Evolutionary conservation across 2,797 vertebrate genomes (phyloP).

Genomic region (Dryobates pubescens): DNA sequence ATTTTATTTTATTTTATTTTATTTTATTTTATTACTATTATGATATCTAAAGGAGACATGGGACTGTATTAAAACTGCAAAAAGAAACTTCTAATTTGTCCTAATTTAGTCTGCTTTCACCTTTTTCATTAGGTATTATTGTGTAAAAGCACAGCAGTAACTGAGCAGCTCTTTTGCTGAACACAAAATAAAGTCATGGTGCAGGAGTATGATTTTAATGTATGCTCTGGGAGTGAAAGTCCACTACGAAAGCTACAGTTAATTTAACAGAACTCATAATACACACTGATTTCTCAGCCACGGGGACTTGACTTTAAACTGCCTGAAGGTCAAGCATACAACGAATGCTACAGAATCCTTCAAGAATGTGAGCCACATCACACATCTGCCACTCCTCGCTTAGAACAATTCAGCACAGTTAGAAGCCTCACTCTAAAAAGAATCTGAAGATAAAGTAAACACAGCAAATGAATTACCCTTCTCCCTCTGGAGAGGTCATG

Average conservation of each 20-base stretch:
- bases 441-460: conserved; percentile 71
- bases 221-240: conserved; percentile 48
- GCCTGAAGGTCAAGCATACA: conserved; percentile 49
- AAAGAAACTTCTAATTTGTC: background rate
- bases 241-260: conserved; percentile 27
- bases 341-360: conserved; percentile 15
- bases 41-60: background rate
- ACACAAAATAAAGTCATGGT: background rate
- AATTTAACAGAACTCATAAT: conserved; percentile 52
- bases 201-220: background rate
- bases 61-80: background rate
- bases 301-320: conserved; percentile 45
- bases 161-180: background rate
- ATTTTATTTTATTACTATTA: background rate
- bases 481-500: conserved; percentile 58
- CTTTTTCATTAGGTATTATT: background rate
- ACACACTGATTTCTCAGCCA: conserved; percentile 10
- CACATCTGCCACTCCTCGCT: conserved; percentile 62
- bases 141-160: background rate
- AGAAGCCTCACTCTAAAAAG: conserved; percentile 57
- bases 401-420: conserved; percentile 72
- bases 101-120: background rate
- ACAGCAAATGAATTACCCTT: conserved; percentile 60
- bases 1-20: background rate
- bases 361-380: conserved; percentile 24